These are phyloP conservation scores for Pocillopora grandis DNA, from an alignment of 92 coral and sea anemone genomes.

Conservation along the genomic window DNA sequence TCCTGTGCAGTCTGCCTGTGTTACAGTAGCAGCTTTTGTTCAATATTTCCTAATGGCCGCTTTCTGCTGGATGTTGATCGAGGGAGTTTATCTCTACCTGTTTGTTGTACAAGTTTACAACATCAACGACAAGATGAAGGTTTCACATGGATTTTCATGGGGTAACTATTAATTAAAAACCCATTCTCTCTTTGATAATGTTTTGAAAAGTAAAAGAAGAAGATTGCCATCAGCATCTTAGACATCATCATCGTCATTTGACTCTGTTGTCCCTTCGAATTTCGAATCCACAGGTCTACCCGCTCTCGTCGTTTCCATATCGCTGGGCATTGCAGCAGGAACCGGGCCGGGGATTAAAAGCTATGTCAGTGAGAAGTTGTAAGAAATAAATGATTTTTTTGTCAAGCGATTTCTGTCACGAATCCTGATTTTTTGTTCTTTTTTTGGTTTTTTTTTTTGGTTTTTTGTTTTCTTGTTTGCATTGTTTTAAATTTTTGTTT, in stretches of 20 bases:
- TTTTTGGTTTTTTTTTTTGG: not conserved
- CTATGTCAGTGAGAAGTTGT: not conserved
- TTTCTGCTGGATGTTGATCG: slow-evolving; percentile 8
- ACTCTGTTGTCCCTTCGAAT: too few species aligned
- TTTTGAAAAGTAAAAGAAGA: too few species aligned
- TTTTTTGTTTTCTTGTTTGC: too few species aligned
- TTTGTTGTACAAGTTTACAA: slow-evolving; percentile 8
- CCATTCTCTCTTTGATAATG: too few species aligned
- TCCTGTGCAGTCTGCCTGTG: not conserved
- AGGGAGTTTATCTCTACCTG: not conserved
- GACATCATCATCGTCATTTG: too few species aligned
- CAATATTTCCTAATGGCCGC: slow-evolving; percentile 4
- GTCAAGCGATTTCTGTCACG: too few species aligned
- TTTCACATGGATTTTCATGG: not conserved
- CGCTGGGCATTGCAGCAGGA: slow-evolving; percentile 13
- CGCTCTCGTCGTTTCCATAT: not conserved
- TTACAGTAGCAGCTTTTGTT: slow-evolving; percentile 2
- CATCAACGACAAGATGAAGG: not conserved
- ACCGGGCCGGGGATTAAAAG: not conserved
- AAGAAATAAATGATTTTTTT: not conserved
- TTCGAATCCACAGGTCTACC: not conserved
- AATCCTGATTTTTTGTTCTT: too few species aligned
- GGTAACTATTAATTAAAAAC: not conserved
- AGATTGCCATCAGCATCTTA: too few species aligned
- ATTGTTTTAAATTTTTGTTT: too few species aligned